Conservation (phyloP, 1,140 invertebrate species). For the Musca vetustissima region DNA sequence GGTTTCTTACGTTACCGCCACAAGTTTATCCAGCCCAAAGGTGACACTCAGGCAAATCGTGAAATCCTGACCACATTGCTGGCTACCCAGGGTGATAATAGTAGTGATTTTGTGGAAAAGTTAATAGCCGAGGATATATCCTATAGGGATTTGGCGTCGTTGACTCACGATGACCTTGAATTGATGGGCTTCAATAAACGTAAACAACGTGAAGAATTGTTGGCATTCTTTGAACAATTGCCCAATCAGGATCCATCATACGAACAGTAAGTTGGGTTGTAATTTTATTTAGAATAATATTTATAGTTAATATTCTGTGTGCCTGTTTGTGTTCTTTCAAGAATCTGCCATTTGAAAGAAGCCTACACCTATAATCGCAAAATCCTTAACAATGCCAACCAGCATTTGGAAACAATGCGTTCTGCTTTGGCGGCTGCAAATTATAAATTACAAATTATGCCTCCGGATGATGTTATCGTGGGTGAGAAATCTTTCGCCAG, state of each 20-base stretch:
- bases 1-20: slow-evolving; percentile 9
- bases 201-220: slow-evolving; percentile 33
- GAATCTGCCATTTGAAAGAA: slow-evolving; percentile 30
- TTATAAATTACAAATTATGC: slow-evolving; percentile 45
- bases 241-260: slow-evolving; percentile 48
- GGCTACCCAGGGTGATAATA: slow-evolving; percentile 25
- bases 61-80: slow-evolving; percentile 25
- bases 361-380: slow-evolving; percentile 41
- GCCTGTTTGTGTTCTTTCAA: not conserved
- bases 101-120: slow-evolving; percentile 28
- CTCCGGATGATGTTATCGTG: slow-evolving; percentile 47
- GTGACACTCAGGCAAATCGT: slow-evolving; percentile 15
- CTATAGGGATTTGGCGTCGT: slow-evolving; percentile 40
- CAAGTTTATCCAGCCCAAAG: slow-evolving; percentile 11
- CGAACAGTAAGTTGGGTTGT: slow-evolving; percentile 26
- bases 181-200: slow-evolving; percentile 36
- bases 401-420: slow-evolving; percentile 41
- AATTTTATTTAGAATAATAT: not conserved
- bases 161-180: slow-evolving; percentile 39
- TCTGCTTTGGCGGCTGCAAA: slow-evolving; percentile 44
- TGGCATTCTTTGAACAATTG: slow-evolving; percentile 36
- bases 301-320: not conserved
- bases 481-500: slow-evolving; percentile 52
- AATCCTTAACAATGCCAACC: slow-evolving; percentile 41
- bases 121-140: slow-evolving; percentile 38